Evolutionary conservation across 2,888 invertebrate species (phyloP), one percentile per base, ranked within the genome.

Genomic region (Carabus problematicus): DNA sequence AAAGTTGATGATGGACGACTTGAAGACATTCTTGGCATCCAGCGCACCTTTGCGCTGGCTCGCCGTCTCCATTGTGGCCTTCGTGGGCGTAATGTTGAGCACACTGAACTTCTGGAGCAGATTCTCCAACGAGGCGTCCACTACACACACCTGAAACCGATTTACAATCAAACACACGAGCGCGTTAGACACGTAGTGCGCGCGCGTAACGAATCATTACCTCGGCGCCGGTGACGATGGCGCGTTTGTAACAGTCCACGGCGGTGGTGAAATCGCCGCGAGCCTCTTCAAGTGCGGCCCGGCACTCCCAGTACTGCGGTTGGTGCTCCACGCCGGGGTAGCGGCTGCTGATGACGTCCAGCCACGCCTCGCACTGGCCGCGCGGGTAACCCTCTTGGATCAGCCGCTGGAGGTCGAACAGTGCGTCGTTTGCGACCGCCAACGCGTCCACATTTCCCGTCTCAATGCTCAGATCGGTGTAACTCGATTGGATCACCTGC

Each of bases 261-360:
- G 87, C 86, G 9, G 83, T 82, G 0, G 84, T 82, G 45, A 87
- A 77, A 75, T 88, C 85, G 0, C 87, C 87, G 0, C 84, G 75
- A 0, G 79, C 72, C 75, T 87, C 85, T 75, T 87, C 87, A 0
- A 88, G 76, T 0, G 85, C 85, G 0, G 87, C 87, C 1, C 86
- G 77, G 70, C 87, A 87, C 76, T 88, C 87, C 88, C 88, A 88
- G 75, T 87, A 88, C 0, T 83, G 80, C 0, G 86, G 84, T 0
- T 79, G 78, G 2, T 83, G 77, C 0, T 81, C 81, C 0, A 85
- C 81, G 0, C 76, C 60, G 0, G 81, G 80, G 72, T 82, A 85
- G 0, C 84, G 80, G 1, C 81, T 79, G 0, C 84, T 79, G n/a
- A 88, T 82, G 0, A 84, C 80, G 0, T 83, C 82, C 1, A 88